Evolutionary conservation across 2,113 vertebrate genomes (phyloP).

Genomic region (Orthonyx spaldingii): DNA sequence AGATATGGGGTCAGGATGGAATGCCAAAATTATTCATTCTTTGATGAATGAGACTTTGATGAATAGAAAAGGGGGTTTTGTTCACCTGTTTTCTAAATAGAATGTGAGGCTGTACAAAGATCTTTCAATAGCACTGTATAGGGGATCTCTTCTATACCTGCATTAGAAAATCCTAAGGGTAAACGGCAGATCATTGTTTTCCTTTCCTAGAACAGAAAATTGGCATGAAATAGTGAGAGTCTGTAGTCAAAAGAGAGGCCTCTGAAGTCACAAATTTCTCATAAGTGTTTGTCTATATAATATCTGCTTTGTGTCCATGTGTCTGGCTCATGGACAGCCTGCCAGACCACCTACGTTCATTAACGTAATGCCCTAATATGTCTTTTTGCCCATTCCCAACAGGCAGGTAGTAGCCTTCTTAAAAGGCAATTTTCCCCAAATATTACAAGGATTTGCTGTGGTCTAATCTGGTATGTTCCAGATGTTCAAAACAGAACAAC

Average conservation of each 20-base stretch:
- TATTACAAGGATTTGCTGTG: background rate
- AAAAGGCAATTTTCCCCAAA: background rate
- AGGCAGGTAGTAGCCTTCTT: background rate
- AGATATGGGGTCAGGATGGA: background rate
- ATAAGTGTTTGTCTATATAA: background rate
- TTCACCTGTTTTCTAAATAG: background rate
- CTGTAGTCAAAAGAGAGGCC: background rate
- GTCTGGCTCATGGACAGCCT: background rate
- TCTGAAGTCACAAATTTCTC: background rate
- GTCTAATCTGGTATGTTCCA: background rate
- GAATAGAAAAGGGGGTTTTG: background rate
- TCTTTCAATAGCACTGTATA: rapidly evolving
- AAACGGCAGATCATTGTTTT: background rate
- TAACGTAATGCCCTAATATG: background rate
- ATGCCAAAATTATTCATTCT: background rate
- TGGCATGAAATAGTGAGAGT: background rate
- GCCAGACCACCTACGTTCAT: background rate
- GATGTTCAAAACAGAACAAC: background rate
- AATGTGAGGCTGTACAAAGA: background rate
- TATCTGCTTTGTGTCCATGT: background rate
- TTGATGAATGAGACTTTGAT: background rate
- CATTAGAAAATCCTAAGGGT: background rate
- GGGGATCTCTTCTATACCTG: background rate
- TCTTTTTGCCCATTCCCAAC: background rate
- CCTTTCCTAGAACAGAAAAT: background rate